Percentiles rank a stretch among this genome's conserved stretches.
Evolutionary conservation across 1,140 invertebrate species (phyloP).

Genomic region (Leptestheria dahalacensis): DNA sequence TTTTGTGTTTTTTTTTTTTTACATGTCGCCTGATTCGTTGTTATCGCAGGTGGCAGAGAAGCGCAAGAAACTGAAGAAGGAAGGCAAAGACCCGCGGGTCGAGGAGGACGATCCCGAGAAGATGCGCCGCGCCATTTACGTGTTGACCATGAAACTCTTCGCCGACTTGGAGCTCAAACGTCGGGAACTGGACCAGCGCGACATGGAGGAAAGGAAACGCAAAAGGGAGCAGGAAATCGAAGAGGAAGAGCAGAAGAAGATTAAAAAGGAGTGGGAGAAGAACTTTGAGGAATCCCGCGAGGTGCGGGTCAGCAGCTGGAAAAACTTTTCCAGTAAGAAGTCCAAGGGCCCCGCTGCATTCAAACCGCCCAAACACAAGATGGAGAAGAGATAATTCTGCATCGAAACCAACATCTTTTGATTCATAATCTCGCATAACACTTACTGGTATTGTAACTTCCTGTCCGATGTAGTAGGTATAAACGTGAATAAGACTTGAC

Average conservation of each 20-base stretch:
- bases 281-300: slow-evolving; percentile 94
- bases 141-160: slow-evolving; percentile 97
- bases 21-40: background rate
- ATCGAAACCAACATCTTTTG: background rate
- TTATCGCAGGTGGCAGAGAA: slow-evolving; percentile 72
- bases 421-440: background rate
- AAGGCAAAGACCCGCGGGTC: slow-evolving; percentile 60
- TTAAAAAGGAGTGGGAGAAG: slow-evolving; percentile 89
- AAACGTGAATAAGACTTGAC: no score
- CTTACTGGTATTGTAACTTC: no score
- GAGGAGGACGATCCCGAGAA: slow-evolving; percentile 90
- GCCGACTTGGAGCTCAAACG: slow-evolving; percentile 86
- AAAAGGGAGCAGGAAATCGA: slow-evolving; percentile 88
- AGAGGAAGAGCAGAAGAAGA: slow-evolving; percentile 71
- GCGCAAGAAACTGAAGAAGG: slow-evolving; percentile 84
- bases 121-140: slow-evolving; percentile 77
- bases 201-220: slow-evolving; percentile 85
- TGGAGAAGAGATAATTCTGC: slow-evolving; percentile 85
- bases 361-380: slow-evolving; percentile 88
- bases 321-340: slow-evolving; percentile 55
- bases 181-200: slow-evolving; percentile 63
- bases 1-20: background rate
- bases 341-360: slow-evolving; percentile 52
- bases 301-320: slow-evolving; percentile 88
- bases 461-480: no score